A percentile compares a stretch with the other conserved stretches of the same genome.
These are phyloP conservation scores for Eupithecia subumbrata DNA, from an alignment of 2,888 invertebrate species.

Conservation along the genomic window DNA sequence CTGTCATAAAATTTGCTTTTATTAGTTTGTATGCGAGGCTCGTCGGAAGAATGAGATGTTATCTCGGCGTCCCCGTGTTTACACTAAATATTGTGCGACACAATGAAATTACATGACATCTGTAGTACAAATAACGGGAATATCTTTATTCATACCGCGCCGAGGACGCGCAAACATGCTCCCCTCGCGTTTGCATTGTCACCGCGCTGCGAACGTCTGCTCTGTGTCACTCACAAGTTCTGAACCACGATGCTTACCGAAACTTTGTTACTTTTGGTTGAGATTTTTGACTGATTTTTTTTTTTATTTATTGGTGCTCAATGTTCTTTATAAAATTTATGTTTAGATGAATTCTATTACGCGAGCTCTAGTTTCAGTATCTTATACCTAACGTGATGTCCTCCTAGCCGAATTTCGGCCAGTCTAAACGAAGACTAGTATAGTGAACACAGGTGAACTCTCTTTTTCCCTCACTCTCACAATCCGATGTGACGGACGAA, in stretches of 20 bases:
- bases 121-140: conserved; percentile 83
- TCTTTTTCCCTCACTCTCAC: not conserved
- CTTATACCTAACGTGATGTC: not conserved
- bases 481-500: not conserved
- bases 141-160: conserved; percentile 83
- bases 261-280: conserved; percentile 33
- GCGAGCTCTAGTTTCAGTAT: not conserved
- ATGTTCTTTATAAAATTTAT: not conserved
- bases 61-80: conserved; percentile 81
- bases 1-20: conserved; percentile 72
- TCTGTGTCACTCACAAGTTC: conserved; percentile 65
- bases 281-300: not conserved
- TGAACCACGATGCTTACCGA: conserved; percentile 45
- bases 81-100: conserved; percentile 82
- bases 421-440: not conserved
- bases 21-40: conserved; percentile 65
- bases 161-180: conserved; percentile 66
- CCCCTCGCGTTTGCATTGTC: conserved; percentile 76
- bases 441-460: not conserved
- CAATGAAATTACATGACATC: conserved; percentile 85
- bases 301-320: not conserved
- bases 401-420: not conserved
- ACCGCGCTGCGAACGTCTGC: conserved; percentile 72
- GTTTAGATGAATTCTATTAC: not conserved
- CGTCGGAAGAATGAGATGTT: conserved; percentile 77